Evolutionary conservation across 2,888 invertebrate genomes (phyloP).

Genomic region (Stramonita haemastoma): DNA sequence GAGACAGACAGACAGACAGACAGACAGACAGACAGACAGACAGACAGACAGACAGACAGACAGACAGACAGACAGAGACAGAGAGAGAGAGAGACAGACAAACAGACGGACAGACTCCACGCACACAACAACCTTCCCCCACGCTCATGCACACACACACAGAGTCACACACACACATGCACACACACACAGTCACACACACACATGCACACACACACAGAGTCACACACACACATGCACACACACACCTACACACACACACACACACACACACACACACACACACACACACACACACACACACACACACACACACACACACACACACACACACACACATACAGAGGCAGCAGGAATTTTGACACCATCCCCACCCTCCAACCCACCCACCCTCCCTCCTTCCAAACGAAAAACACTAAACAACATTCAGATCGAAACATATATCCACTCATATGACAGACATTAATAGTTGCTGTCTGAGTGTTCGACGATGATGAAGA

Average conservation of each 20-base stretch:
- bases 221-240: slow-evolving; percentile 1
- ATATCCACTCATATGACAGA: too few species aligned
- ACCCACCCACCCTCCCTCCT: too few species aligned
- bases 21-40: background rate
- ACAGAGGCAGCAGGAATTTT: too few species aligned
- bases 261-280: slow-evolving; percentile 13
- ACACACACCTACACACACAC: slow-evolving; percentile 22
- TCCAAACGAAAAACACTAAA: too few species aligned
- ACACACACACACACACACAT: background rate
- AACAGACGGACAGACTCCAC: too few species aligned
- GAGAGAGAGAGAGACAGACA: background rate
- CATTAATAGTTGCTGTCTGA: too few species aligned
- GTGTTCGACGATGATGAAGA: too few species aligned
- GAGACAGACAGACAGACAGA: background rate
- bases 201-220: slow-evolving; percentile 25
- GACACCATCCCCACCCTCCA: too few species aligned
- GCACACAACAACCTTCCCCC: too few species aligned
- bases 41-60: background rate
- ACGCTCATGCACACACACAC: background rate
- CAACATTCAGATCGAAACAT: too few species aligned
- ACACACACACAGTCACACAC: slow-evolving; percentile 26
- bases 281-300: background rate
- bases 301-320: background rate
- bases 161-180: slow-evolving; percentile 4
- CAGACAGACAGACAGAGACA: background rate